Conservation (phyloP, 1,140 invertebrate genomes). For the Pseudomyrmex dendroicus region DNA sequence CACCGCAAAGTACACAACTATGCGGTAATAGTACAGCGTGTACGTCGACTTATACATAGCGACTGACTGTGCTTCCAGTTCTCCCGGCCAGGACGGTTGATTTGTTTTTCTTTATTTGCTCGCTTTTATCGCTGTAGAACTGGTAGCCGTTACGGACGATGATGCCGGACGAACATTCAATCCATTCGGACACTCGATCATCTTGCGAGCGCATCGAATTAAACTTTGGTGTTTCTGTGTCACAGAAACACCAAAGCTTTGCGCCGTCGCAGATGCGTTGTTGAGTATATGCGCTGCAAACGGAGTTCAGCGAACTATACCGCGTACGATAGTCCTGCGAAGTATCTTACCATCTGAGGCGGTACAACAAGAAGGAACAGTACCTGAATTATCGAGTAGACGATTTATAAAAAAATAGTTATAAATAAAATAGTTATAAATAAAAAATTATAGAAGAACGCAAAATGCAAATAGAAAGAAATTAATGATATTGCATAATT, state of each 20-base stretch:
- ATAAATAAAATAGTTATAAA: background rate
- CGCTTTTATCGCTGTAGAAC: slow-evolving; percentile 27
- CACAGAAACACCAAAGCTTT: background rate
- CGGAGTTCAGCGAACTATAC: slow-evolving; percentile 54
- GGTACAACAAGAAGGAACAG: background rate
- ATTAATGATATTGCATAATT: background rate
- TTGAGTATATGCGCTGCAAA: slow-evolving; percentile 11
- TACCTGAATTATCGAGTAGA: background rate
- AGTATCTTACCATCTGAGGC: slow-evolving; percentile 24
- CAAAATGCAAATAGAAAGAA: background rate
- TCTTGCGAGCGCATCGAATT: slow-evolving; percentile 8
- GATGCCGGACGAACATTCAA: background rate
- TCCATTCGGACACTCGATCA: slow-evolving; percentile 41
- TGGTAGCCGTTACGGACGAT: slow-evolving; percentile 38
- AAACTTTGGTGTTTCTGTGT: slow-evolving; percentile 48
- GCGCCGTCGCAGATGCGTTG: slow-evolving; percentile 26
- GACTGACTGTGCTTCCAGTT: slow-evolving; percentile 38
- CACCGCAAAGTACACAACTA: background rate
- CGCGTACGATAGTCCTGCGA: slow-evolving; percentile 49
- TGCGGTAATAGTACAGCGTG: slow-evolving; percentile 31
- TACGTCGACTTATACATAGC: slow-evolving; percentile 22
- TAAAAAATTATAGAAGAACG: background rate
- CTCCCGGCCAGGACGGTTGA: slow-evolving; percentile 31
- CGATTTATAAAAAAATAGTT: slow-evolving; percentile 17
- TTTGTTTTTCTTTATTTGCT: slow-evolving; percentile 33